Percentiles rank a stretch among this genome's conserved stretches.
Conservation (phyloP, 2,113 vertebrate genomes). For the Sebastes schlegelii region DNA sequence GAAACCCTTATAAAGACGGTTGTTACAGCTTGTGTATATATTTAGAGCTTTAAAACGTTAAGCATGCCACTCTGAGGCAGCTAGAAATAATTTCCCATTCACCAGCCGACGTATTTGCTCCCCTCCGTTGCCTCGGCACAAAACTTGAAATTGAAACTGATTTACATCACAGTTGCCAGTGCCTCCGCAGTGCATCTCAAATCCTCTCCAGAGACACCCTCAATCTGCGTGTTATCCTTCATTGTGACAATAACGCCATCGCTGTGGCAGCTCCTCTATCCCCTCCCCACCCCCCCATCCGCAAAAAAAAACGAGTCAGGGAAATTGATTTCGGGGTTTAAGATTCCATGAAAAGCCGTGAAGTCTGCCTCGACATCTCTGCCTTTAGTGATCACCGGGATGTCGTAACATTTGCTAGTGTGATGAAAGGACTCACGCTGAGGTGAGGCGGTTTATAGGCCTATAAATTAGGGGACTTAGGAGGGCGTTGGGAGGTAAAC, state of each 20-base stretch:
- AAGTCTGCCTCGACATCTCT: constrained; percentile 32
- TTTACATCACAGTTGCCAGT: constrained; percentile 36
- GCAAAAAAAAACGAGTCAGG: neutral
- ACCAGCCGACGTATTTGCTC: neutral
- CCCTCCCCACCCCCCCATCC: too few relatives aligned
- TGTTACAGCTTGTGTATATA: neutral
- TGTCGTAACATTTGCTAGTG: constrained; percentile 1
- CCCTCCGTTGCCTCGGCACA: constrained; percentile 11
- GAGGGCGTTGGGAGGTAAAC: constrained; percentile 1
- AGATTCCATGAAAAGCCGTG: constrained; percentile 7
- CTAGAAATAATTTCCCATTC: constrained; percentile 7
- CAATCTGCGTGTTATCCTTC: constrained; percentile 35
- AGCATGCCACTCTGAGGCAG: neutral
- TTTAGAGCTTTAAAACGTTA: neutral
- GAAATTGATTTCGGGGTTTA: constrained; percentile 49
- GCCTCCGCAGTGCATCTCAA: constrained; percentile 26
- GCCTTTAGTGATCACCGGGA: constrained; percentile 19
- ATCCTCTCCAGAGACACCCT: constrained; percentile 35
- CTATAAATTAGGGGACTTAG: constrained; percentile 26
- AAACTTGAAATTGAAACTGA: constrained; percentile 42
- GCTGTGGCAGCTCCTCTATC: neutral
- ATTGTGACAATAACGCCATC: constrained; percentile 18
- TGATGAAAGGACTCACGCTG: constrained; percentile 27
- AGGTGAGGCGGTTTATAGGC: constrained; percentile 25
- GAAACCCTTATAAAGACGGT: neutral